Evolutionary conservation across 92 coral and sea anemone genomes (phyloP).

Genomic region (Phenganax subtilis): DNA sequence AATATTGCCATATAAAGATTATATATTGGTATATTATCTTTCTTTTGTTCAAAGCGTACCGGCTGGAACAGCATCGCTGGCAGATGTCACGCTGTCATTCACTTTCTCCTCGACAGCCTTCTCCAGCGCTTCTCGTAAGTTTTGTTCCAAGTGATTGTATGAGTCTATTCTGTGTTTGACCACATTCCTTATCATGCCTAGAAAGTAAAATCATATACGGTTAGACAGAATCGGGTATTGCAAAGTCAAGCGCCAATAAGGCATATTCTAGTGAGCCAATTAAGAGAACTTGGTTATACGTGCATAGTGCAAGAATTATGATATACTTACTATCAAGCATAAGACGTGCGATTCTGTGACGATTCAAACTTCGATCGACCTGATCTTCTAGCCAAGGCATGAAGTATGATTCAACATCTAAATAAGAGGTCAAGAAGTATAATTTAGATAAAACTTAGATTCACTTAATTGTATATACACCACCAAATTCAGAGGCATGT

Average conservation of each 20-base stretch:
- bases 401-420: slow-evolving; percentile 93
- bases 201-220: slow-evolving; percentile 7
- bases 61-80: background rate
- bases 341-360: slow-evolving; percentile 64
- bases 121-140: slow-evolving; percentile 59
- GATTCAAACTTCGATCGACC: slow-evolving; percentile 66
- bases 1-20: too few species aligned
- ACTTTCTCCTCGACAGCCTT: slow-evolving; percentile 68
- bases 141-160: slow-evolving; percentile 76
- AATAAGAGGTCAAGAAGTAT: background rate
- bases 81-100: slow-evolving; percentile 58
- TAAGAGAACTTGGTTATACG: too few species aligned
- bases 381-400: slow-evolving; percentile 90
- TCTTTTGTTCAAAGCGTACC: too few species aligned
- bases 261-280: too few species aligned
- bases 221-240: background rate
- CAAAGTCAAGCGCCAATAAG: too few species aligned
- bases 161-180: slow-evolving; percentile 66
- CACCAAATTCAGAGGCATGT: background rate
- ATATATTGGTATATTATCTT: too few species aligned
- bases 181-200: slow-evolving; percentile 88
- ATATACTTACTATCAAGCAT: slow-evolving; percentile 77
- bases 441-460: background rate
- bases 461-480: background rate
- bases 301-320: too few species aligned